Conservation (phyloP, 2,113 vertebrate species). For the Passer domesticus region DNA sequence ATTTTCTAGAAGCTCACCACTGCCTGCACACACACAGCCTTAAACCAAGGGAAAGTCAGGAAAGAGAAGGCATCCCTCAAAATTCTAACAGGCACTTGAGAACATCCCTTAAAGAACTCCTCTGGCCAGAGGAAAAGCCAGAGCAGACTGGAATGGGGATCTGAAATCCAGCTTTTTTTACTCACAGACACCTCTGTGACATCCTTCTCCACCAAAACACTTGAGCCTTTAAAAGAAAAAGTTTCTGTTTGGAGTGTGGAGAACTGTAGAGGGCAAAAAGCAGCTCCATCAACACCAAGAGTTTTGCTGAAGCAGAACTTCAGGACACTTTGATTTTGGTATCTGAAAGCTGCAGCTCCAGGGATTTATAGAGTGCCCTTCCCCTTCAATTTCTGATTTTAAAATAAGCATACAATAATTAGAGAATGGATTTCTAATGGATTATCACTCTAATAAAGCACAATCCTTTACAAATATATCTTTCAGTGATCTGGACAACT, state of each 20-base stretch:
- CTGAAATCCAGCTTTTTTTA: not conserved
- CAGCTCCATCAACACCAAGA: not conserved
- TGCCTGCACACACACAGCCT: not conserved
- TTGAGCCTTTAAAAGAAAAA: fast-evolving
- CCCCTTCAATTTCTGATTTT: not conserved
- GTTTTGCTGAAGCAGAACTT: not conserved
- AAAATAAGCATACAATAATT: not conserved
- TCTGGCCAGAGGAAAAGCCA: not conserved
- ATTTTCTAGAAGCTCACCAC: not conserved
- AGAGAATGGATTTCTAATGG: not conserved
- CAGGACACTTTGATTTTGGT: not conserved
- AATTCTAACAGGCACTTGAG: not conserved
- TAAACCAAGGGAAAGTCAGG: not conserved
- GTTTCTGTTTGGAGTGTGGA: not conserved
- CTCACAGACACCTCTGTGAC: fast-evolving
- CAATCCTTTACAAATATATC: not conserved
- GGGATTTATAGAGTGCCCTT: not conserved
- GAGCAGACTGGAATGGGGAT: not conserved
- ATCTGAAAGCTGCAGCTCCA: not conserved
- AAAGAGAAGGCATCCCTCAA: not conserved
- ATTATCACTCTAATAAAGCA: not conserved
- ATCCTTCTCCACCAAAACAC: not conserved
- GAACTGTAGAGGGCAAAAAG: not conserved
- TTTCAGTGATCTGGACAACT: not conserved
- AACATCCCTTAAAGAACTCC: not conserved